A percentile compares a stretch with the other conserved stretches of the same genome.
These are phyloP conservation scores for Melanerpes aurifrons DNA, from an alignment of 2,113 vertebrate species.

Conservation along the genomic window DNA sequence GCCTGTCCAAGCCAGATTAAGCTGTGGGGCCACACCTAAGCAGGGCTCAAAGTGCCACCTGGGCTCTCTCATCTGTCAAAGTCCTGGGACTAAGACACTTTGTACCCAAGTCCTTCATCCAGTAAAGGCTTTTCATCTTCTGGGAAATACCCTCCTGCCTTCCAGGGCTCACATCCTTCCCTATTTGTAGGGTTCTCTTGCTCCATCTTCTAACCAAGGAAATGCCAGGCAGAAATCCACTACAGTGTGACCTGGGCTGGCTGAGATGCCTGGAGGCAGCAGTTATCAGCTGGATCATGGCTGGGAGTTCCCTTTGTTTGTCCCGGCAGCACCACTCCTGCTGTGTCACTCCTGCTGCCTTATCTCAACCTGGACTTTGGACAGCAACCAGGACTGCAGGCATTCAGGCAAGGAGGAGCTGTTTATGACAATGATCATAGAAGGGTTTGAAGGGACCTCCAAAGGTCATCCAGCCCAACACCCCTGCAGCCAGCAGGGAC, in stretches of 20 bases:
- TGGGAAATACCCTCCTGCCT: neutral
- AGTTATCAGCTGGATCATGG: neutral
- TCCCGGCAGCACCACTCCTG: conserved; percentile 13
- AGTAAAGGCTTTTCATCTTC: rapidly evolving
- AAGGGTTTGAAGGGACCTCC: too few relatives aligned
- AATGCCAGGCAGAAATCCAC: neutral
- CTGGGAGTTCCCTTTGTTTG: neutral
- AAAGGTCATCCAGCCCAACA: too few relatives aligned
- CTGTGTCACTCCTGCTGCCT: neutral
- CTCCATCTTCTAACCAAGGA: neutral
- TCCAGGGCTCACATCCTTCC: neutral
- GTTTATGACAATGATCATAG: neutral
- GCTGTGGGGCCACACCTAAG: neutral
- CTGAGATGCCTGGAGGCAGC: neutral
- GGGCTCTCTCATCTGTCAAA: neutral
- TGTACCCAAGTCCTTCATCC: neutral
- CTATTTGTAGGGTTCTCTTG: neutral
- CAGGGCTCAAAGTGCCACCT: neutral
- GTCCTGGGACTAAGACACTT: neutral
- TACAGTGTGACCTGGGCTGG: rapidly evolving
- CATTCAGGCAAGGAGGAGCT: neutral
- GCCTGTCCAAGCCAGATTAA: neutral
- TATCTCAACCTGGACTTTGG: conserved; percentile 35
- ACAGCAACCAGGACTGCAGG: neutral
- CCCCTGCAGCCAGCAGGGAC: too few relatives aligned